These are phyloP conservation scores for Ciconia stormi DNA, from an alignment of 2,113 vertebrate genomes.

Conservation along the genomic window DNA sequence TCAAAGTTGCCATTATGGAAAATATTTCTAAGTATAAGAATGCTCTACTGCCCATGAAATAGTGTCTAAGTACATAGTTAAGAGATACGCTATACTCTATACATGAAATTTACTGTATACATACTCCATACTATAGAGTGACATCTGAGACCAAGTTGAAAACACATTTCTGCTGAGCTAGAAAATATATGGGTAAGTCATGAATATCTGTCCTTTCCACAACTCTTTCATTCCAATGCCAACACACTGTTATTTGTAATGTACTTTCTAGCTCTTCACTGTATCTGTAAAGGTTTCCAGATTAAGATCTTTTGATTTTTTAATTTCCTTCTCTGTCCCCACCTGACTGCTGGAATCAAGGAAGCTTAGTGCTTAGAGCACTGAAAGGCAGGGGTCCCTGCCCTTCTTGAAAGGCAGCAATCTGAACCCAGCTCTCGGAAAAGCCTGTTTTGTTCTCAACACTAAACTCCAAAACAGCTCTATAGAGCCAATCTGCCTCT, in stretches of 20 bases:
- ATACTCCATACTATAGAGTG: neutral
- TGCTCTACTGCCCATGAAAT: neutral
- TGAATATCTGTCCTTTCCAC: neutral
- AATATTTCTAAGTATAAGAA: neutral
- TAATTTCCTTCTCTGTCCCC: neutral
- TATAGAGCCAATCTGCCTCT: neutral
- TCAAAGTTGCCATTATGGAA: neutral
- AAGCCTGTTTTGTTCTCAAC: neutral
- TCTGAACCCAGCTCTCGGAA: neutral
- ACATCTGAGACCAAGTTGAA: neutral
- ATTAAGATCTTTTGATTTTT: neutral
- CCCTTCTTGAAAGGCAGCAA: neutral
- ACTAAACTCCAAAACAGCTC: neutral
- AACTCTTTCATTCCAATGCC: neutral
- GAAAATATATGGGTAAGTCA: neutral
- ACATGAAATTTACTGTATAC: neutral
- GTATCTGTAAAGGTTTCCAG: neutral
- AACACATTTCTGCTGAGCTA: neutral
- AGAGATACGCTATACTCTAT: neutral
- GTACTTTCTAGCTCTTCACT: neutral
- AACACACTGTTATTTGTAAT: neutral
- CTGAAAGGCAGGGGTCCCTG: neutral
- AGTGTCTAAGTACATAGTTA: neutral
- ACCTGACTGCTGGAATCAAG: neutral
- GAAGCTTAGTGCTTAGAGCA: neutral